Conservation (phyloP, 2,113 vertebrate genomes). For the Bolborhynchus lineola region DNA sequence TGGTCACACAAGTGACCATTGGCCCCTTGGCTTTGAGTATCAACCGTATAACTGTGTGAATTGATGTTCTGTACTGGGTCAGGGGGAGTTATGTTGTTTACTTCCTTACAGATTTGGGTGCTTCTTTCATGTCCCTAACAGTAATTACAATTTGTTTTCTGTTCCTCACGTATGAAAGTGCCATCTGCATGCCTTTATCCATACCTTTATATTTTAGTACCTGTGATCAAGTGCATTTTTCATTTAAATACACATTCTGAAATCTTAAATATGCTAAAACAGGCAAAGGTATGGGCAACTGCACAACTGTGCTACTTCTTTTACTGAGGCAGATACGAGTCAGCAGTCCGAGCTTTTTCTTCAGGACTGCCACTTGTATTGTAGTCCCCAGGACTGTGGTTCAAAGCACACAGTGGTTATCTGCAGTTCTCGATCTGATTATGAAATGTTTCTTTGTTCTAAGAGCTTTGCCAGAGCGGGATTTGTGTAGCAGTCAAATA, state of each 20-base stretch:
- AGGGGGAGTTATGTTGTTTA: background rate
- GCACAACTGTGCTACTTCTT: background rate
- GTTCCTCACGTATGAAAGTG: background rate
- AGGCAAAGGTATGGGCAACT: background rate
- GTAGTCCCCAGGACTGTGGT: background rate
- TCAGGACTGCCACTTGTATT: background rate
- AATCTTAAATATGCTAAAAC: background rate
- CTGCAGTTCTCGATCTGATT: background rate
- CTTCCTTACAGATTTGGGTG: background rate
- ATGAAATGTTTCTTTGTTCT: background rate
- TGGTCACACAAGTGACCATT: background rate
- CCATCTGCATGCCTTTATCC: background rate
- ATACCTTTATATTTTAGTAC: background rate
- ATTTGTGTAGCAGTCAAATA: background rate
- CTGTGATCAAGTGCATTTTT: constrained; percentile 6
- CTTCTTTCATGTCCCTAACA: background rate
- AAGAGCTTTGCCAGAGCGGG: background rate
- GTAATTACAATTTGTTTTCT: background rate
- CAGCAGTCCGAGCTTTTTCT: constrained; percentile 53
- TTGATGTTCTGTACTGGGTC: background rate
- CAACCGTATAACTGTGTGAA: background rate
- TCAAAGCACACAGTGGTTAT: background rate
- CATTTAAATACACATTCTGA: constrained; percentile 36
- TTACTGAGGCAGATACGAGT: constrained; percentile 64
- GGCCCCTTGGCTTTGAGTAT: background rate